Evolutionary conservation across 35 echinoderm and acorn worm species (phyloP).

Genomic region (Lytechinus pictus): DNA sequence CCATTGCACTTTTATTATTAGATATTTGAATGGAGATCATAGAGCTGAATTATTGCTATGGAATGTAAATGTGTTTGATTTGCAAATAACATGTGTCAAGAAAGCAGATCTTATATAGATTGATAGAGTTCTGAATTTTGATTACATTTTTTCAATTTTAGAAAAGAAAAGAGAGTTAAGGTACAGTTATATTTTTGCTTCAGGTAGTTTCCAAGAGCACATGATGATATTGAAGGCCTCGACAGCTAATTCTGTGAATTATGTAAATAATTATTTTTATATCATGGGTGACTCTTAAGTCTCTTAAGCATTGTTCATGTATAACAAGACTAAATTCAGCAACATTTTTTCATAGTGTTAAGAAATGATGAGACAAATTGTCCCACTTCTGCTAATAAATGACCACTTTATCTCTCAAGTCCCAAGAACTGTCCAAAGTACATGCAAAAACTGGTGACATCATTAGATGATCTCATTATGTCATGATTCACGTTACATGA

Average conservation of each 20-base stretch:
- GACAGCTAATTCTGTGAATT: background rate
- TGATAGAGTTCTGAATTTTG: background rate
- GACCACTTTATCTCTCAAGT: no score
- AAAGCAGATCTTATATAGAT: background rate
- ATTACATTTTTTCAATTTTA: background rate
- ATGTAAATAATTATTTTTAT: slow-evolving; percentile 3
- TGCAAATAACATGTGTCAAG: background rate
- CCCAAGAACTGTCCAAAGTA: no score
- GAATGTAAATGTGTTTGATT: background rate
- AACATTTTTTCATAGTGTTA: no score
- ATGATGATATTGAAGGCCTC: background rate
- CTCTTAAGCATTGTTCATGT: no score
- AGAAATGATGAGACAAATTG: no score
- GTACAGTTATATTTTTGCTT: background rate
- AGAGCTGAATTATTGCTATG: background rate
- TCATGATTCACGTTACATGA: no score
- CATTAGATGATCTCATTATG: no score
- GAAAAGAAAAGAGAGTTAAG: background rate
- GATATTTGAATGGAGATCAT: background rate
- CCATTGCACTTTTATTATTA: background rate
- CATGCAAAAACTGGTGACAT: no score
- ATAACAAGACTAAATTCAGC: no score
- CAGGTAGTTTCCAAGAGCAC: background rate
- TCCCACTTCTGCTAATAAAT: no score
- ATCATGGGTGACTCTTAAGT: background rate